Conservation (phyloP, 2,888 invertebrate species). For the Hydroisotoma schaefferi region DNA sequence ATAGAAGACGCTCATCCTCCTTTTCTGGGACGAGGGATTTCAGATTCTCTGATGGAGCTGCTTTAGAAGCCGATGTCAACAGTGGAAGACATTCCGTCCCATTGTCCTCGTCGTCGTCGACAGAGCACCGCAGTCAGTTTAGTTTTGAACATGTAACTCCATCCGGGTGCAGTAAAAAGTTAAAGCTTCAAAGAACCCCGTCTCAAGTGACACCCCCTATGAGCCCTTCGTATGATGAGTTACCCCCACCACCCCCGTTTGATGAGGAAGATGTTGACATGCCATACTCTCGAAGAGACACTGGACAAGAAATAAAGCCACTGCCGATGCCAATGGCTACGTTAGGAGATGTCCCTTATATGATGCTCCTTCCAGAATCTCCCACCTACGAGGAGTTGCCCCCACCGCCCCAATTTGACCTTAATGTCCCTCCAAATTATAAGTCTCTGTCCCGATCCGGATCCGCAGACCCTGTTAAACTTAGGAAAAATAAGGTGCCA, state of each 20-base stretch:
- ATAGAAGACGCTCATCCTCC: constrained; percentile 2
- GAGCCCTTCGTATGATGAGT: constrained; percentile 5
- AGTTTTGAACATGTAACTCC: background rate
- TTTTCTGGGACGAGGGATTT: constrained; percentile 2
- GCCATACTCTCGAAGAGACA: too few species aligned
- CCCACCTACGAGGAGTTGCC: constrained; percentile 13
- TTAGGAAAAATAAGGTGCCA: too few species aligned
- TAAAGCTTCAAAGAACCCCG: background rate
- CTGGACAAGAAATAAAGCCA: too few species aligned
- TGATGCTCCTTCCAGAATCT: background rate
- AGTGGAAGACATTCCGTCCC: background rate
- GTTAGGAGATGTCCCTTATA: too few species aligned
- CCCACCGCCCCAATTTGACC: constrained; percentile 14
- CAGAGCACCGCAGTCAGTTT: background rate
- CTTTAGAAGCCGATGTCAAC: background rate
- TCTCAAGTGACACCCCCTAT: background rate
- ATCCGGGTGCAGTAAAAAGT: background rate
- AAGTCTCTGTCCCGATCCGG: constrained; percentile 4
- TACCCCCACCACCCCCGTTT: constrained; percentile 9
- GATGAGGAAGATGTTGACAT: too few species aligned
- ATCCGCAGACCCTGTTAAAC: too few species aligned
- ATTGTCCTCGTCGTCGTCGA: too few species aligned
- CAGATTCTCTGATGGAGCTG: background rate
- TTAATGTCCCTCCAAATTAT: background rate
- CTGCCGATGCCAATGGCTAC: background rate